Percentiles rank a stretch among this genome's conserved stretches.
These are phyloP conservation scores for Sesamia inferens DNA, from an alignment of 2,888 invertebrate species.

Conservation along the genomic window DNA sequence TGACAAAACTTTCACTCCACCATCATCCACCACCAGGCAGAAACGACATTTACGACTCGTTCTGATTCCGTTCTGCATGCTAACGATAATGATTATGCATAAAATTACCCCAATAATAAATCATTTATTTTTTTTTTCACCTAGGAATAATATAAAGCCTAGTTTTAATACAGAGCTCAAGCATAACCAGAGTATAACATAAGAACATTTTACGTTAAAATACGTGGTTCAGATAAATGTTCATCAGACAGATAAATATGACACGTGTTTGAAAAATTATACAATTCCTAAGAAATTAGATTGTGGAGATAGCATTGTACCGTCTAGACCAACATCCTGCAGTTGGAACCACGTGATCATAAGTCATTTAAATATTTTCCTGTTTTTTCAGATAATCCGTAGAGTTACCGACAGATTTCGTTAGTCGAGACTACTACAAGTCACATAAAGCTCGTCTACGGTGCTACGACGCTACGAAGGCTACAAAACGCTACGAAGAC, in stretches of 20 bases:
- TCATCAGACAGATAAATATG: neutral
- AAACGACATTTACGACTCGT: neutral
- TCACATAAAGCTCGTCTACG: conserved; percentile 24
- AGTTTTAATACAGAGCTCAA: neutral
- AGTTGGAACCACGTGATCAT: conserved; percentile 9
- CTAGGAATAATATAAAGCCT: neutral
- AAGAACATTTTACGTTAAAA: neutral
- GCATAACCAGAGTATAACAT: too few relatives aligned
- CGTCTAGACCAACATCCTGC: neutral
- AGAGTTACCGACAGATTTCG: conserved; percentile 24
- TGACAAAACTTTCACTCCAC: neutral
- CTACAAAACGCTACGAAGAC: conserved; percentile 57
- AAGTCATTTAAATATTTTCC: conserved; percentile 4
- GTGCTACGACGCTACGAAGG: conserved; percentile 44
- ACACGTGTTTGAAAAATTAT: conserved; percentile 16
- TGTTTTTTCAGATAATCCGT: neutral
- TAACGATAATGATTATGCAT: neutral
- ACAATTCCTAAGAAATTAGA: neutral
- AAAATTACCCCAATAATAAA: neutral
- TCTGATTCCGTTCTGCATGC: neutral
- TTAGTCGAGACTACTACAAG: conserved; percentile 27
- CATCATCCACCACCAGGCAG: neutral
- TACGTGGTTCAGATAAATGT: neutral
- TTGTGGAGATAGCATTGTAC: neutral
- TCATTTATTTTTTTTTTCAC: neutral